These are phyloP conservation scores for Lacerta viridis DNA, from an alignment of 2,797 vertebrate genomes.

Conservation along the genomic window DNA sequence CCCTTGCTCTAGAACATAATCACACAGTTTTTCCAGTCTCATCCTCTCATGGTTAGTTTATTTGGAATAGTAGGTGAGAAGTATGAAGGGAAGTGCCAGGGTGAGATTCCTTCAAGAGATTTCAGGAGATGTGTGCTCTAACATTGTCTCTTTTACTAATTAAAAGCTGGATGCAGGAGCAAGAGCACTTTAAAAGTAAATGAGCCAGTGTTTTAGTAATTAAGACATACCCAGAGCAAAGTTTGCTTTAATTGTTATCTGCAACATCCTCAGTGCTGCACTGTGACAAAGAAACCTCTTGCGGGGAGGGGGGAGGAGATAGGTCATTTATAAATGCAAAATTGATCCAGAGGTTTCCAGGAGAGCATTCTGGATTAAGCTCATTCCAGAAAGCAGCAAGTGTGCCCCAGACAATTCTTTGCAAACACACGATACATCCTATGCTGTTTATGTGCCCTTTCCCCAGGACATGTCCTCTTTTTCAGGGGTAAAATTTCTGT, in stretches of 20 bases:
- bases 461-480: too few species aligned
- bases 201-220: constrained; percentile 78
- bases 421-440: background rate
- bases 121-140: constrained; percentile 71
- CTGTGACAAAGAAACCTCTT: constrained; percentile 48
- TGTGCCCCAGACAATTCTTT: background rate
- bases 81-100: too few species aligned
- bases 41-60: too few species aligned
- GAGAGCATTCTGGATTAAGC: background rate
- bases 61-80: too few species aligned
- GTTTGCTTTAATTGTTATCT: constrained; percentile 82
- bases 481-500: too few species aligned
- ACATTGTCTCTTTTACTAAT: constrained; percentile 77
- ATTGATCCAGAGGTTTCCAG: background rate
- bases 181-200: constrained; percentile 80
- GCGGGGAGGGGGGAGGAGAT: background rate
- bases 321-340: background rate
- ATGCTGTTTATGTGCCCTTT: background rate
- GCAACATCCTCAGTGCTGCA: constrained; percentile 63
- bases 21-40: too few species aligned
- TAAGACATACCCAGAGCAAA: constrained; percentile 76
- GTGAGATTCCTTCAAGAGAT: constrained; percentile 61
- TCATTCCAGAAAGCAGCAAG: background rate
- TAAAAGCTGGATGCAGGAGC: constrained; percentile 71
- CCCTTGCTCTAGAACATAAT: too few species aligned